A percentile compares a stretch with the other conserved stretches of the same genome.
phyloP scores from a whole-genome alignment of 2,797 vertebrate genomes.

The Staurois parvus region DNA sequence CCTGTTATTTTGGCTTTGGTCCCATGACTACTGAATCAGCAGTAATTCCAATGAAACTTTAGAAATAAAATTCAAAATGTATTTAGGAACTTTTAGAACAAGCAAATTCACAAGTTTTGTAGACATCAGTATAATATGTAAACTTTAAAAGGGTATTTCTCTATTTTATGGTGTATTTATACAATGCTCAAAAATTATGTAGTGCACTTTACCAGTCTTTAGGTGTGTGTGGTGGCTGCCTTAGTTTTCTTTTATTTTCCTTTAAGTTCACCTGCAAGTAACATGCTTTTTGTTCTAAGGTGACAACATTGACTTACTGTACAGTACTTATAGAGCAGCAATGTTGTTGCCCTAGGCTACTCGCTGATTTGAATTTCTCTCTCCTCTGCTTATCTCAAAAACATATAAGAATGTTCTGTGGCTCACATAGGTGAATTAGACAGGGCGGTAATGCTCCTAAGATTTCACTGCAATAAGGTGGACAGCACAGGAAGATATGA shows the following conservation, averaged over 20 bases:
- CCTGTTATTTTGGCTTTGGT: conserved; percentile 34
- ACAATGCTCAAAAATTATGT: too few relatives aligned
- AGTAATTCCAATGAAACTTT: conserved; percentile 34
- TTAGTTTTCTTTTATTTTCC: neutral
- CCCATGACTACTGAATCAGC: conserved; percentile 53
- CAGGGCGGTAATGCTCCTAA: too few relatives aligned
- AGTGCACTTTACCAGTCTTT: too few relatives aligned
- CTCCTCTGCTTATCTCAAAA: too few relatives aligned
- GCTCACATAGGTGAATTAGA: too few relatives aligned
- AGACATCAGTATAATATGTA: neutral
- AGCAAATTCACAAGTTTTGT: neutral
- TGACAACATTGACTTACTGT: neutral
- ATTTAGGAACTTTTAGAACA: conserved; percentile 36
- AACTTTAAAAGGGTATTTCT: neutral
- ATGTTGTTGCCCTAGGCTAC: too few relatives aligned
- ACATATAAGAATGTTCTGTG: too few relatives aligned
- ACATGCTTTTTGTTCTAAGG: neutral
- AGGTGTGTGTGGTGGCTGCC: too few relatives aligned
- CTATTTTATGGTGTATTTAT: neutral
- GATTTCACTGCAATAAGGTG: too few relatives aligned
- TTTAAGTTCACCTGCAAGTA: neutral
- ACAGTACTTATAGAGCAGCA: neutral
- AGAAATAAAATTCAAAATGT: conserved; percentile 51
- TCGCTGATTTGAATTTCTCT: too few relatives aligned
- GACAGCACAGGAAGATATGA: too few relatives aligned